Evolutionary conservation across 2,888 invertebrate genomes (phyloP).

Genomic region (Leucozona laternaria): DNA sequence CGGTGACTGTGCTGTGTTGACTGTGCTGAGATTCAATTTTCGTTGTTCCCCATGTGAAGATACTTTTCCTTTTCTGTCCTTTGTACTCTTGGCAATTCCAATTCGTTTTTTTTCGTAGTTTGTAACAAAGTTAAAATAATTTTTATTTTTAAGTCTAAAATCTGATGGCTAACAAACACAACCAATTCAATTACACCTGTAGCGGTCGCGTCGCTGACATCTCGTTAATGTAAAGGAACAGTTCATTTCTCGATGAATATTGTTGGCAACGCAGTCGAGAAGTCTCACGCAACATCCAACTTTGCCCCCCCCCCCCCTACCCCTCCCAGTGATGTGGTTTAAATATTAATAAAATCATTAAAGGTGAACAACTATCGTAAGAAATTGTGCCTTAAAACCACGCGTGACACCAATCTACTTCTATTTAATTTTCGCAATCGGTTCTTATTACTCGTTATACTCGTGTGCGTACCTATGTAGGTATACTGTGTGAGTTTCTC

Average conservation of each 20-base stretch:
- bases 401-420: constrained; percentile 32
- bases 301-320: background rate
- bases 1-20: background rate
- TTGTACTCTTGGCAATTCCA: constrained; percentile 57
- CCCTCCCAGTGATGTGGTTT: constrained; percentile 35
- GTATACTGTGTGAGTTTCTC: constrained; percentile 28
- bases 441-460: constrained; percentile 37
- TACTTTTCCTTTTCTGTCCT: constrained; percentile 49
- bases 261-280: constrained; percentile 3
- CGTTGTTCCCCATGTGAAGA: constrained; percentile 59
- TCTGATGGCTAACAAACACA: constrained; percentile 48
- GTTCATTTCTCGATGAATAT: constrained; percentile 1
- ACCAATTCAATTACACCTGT: constrained; percentile 54
- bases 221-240: constrained; percentile 31
- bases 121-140: constrained; percentile 54
- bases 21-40: constrained; percentile 57
- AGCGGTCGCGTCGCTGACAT: constrained; percentile 48
- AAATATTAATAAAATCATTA: constrained; percentile 41
- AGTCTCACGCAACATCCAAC: background rate
- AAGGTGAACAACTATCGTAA: constrained; percentile 67
- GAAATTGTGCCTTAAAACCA: constrained; percentile 58
- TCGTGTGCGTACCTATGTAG: constrained; percentile 27
- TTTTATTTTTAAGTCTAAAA: constrained; percentile 41
- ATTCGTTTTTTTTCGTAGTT: constrained; percentile 60
- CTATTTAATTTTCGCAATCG: constrained; percentile 48